Conservation (phyloP, 1,140 invertebrate genomes). For the Physella acuta region DNA sequence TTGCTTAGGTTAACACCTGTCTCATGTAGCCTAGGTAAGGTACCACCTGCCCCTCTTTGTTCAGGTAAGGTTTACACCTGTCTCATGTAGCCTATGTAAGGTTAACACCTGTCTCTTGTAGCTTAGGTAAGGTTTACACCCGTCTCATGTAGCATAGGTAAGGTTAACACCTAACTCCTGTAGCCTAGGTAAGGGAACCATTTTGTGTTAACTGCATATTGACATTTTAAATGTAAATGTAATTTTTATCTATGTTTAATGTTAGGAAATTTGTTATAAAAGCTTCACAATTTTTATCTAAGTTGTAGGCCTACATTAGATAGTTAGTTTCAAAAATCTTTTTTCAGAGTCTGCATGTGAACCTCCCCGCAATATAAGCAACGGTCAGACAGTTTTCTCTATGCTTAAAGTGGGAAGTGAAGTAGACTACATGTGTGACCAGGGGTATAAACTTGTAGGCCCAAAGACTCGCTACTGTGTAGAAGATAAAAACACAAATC, state of each 20-base stretch:
- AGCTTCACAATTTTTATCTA: neutral
- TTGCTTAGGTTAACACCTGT: no score
- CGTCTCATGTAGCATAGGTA: no score
- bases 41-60: no score
- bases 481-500: neutral
- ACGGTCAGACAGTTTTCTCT: neutral
- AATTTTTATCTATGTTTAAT: neutral
- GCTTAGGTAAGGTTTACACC: no score
- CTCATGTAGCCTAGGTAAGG: no score
- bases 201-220: neutral
- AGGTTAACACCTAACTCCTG: neutral
- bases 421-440: neutral
- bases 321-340: neutral
- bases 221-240: neutral
- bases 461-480: neutral
- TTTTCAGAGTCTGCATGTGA: neutral
- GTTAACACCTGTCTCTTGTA: no score
- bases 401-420: conserved; percentile 1
- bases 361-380: neutral
- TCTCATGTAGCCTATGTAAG: no score
- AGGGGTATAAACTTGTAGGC: neutral
- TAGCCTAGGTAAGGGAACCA: neutral
- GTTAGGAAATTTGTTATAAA: neutral
- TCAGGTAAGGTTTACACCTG: no score
- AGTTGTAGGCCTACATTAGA: neutral